phyloP scores from a whole-genome alignment of 1,140 invertebrate genomes.

The Tachypleus tridentatus region DNA sequence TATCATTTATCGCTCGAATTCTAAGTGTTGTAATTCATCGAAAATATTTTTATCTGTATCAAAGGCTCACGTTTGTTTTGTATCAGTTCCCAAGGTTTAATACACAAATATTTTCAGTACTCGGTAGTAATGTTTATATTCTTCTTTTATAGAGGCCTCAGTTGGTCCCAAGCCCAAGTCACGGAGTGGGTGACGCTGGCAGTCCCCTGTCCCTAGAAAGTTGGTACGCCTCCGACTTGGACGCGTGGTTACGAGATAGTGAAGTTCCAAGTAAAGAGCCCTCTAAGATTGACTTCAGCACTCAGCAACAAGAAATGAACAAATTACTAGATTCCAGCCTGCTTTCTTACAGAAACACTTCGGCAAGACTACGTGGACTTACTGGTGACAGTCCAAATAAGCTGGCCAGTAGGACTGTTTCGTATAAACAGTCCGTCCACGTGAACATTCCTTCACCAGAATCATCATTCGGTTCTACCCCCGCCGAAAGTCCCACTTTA shows the following conservation, averaged over 20 bases:
- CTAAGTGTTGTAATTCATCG: too few relatives aligned
- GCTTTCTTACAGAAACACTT: neutral
- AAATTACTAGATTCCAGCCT: neutral
- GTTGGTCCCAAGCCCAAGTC: constrained; percentile 16
- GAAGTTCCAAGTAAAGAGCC: neutral
- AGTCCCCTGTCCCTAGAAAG: constrained; percentile 10
- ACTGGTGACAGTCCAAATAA: constrained; percentile 1
- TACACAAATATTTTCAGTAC: too few relatives aligned
- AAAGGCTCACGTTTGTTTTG: too few relatives aligned
- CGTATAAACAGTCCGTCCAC: constrained; percentile 1
- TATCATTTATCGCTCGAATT: too few relatives aligned
- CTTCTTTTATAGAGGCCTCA: constrained; percentile 17
- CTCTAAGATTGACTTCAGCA: neutral
- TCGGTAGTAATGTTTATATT: neutral
- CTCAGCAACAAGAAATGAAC: neutral
- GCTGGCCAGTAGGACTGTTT: neutral
- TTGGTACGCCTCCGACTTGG: constrained; percentile 13
- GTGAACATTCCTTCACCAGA: constrained; percentile 10
- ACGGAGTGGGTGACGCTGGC: neutral
- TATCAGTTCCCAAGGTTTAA: too few relatives aligned
- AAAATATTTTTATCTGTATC: too few relatives aligned
- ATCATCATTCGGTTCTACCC: constrained; percentile 1
- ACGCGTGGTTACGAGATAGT: constrained; percentile 11
- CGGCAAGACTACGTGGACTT: neutral
- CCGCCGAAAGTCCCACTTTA: constrained; percentile 8